Evolutionary conservation across 2,797 vertebrate species (phyloP).

Genomic region (Loris lydekkerianus): DNA sequence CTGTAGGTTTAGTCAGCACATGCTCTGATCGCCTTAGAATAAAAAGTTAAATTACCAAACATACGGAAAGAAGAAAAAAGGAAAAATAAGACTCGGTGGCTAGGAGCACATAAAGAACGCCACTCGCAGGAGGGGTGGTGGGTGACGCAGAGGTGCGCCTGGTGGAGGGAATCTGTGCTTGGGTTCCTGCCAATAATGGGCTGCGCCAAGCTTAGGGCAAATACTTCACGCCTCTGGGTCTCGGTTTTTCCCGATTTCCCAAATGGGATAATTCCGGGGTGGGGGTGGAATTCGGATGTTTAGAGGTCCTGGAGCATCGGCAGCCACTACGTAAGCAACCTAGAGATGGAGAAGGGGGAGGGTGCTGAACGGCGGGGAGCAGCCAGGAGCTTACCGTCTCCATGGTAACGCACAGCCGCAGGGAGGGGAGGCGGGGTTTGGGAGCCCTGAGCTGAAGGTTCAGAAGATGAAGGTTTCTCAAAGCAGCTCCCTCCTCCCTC

Average conservation of each 20-base stretch:
- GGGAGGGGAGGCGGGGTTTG: constrained; percentile 53
- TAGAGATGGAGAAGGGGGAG: constrained; percentile 42
- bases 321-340: background rate
- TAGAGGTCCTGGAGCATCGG: background rate
- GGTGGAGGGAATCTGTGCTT: background rate
- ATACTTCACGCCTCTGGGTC: background rate
- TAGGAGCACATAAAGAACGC: background rate
- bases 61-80: background rate
- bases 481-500: background rate
- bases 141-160: too few relatives aligned
- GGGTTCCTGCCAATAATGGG: background rate
- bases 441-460: background rate
- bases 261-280: constrained; percentile 48
- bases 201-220: background rate
- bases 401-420: constrained; percentile 73
- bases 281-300: constrained; percentile 20
- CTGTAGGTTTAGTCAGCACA: constrained; percentile 65
- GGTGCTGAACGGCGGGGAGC: constrained; percentile 45
- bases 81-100: background rate
- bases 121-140: background rate
- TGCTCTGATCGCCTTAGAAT: constrained; percentile 66
- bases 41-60: constrained; percentile 61
- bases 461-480: constrained; percentile 65
- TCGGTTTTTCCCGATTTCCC: constrained; percentile 21
- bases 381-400: constrained; percentile 66